Conservation (phyloP, 2,888 invertebrate species). For the Caenorhabditis drosophilae region DNA sequence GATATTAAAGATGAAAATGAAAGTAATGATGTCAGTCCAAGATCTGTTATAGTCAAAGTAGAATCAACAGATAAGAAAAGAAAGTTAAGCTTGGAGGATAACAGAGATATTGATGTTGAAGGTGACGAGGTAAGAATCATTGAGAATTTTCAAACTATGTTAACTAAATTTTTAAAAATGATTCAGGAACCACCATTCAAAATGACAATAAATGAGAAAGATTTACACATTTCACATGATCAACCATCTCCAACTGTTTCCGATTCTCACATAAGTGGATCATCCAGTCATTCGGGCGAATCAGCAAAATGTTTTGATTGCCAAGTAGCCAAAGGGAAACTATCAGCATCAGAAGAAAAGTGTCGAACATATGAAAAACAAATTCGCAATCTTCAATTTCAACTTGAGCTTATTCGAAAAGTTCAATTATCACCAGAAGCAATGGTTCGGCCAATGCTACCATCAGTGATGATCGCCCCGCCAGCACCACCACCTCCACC, state of each 20-base stretch:
- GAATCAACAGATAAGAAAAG: slow-evolving; percentile 17
- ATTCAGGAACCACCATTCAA: slow-evolving; percentile 42
- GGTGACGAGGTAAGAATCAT: slow-evolving; percentile 22
- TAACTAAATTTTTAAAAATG: too few relatives aligned
- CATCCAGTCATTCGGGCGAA: slow-evolving; percentile 47
- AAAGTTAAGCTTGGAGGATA: slow-evolving; percentile 10
- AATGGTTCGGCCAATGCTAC: background rate
- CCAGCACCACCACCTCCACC: too few relatives aligned
- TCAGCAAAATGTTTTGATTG: slow-evolving; percentile 55
- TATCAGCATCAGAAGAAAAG: slow-evolving; percentile 34
- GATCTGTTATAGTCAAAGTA: slow-evolving; percentile 32
- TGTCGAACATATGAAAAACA: slow-evolving; percentile 39
- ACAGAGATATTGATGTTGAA: slow-evolving; percentile 40
- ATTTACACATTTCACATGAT: slow-evolving; percentile 37
- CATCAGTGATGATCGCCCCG: slow-evolving; percentile 30
- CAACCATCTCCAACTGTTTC: slow-evolving; percentile 61
- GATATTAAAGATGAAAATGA: slow-evolving; percentile 43
- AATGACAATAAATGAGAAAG: slow-evolving; percentile 43
- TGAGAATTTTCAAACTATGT: background rate
- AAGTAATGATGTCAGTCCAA: slow-evolving; percentile 25
- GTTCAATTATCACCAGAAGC: slow-evolving; percentile 1
- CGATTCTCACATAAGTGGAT: slow-evolving; percentile 61
- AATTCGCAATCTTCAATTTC: slow-evolving; percentile 37
- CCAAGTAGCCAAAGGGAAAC: slow-evolving; percentile 44
- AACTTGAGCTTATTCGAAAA: slow-evolving; percentile 32